Evolutionary conservation across 2,797 vertebrate genomes (phyloP), one percentile per base, ranked within the genome.

Genomic region (Girardinus metallicus): DNA sequence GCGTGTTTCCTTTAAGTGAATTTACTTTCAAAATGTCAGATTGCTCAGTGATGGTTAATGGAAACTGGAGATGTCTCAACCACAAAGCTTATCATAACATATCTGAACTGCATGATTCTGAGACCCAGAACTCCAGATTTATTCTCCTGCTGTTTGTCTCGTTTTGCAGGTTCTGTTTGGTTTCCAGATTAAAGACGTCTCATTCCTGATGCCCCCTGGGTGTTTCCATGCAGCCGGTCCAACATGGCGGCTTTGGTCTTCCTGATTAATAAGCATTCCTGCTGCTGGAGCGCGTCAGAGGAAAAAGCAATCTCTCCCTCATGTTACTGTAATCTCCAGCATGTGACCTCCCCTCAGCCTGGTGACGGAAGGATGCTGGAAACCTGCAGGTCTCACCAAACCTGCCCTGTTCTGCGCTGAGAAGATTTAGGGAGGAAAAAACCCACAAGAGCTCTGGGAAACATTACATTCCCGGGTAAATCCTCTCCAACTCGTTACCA

Each of bases 301-400:
- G 75, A 88, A 89, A 93, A 91, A 88, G 60, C 91, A 89, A 93
- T 88, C 89, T 86, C 83, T 68, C 87, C 87, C 89, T 89, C 87
- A 89, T 87, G 86, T 88, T 88, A 86, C 89, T 89, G 87, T 95
- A 94, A 94, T 95, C 94, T 92, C 70, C 83, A 62, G 85, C 94
- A 95, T 94, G 94, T 94, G 94, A 94, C 91, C 85, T 90, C 80
- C 71, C 60, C 78, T 74, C 74, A 7, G 66, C 31, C 75, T 15
- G 86, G 85, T 88, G 86, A 85, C 55, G 79, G 80, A 86, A 86
- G 36, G 81, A 87, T 75, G 85, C 79, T 83, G 87, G 86, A 86
- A 90, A 90, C 91, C 91, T 86, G 88, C 90, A 41, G 78, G 36
- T n/a, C 80, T 87, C 85, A 82, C 89, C 89, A 86, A 84, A 91